Evolutionary conservation across 1,140 invertebrate species (phyloP).

Genomic region (Diorhabda sublineata): DNA sequence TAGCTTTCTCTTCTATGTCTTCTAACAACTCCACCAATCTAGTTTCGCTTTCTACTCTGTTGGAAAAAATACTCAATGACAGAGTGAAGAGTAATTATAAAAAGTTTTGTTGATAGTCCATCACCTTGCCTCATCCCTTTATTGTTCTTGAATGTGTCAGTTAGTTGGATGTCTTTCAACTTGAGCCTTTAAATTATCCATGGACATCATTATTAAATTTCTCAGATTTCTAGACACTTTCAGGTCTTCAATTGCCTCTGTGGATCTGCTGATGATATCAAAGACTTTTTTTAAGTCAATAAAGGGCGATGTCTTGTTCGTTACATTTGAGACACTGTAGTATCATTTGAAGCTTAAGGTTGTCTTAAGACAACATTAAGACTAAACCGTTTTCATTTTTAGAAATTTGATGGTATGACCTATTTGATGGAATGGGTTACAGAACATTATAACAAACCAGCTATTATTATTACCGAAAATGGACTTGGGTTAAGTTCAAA

Average conservation of each 20-base stretch:
- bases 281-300: background rate
- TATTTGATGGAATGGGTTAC: constrained; percentile 59
- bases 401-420: constrained; percentile 6
- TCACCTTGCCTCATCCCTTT: no score
- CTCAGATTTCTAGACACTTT: no score
- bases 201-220: no score
- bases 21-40: no score
- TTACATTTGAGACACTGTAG: background rate
- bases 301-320: background rate
- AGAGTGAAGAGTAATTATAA: no score
- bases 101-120: no score
- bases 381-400: background rate
- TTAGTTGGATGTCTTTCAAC: no score
- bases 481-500: constrained; percentile 30
- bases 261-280: background rate
- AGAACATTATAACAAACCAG: constrained; percentile 56
- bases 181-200: no score
- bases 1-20: no score
- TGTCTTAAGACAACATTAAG: background rate
- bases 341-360: background rate
- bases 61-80: no score
- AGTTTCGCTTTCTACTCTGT: no score
- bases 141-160: no score
- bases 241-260: background rate
- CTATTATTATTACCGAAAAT: constrained; percentile 36